Percentiles rank a stretch among this genome's conserved stretches.
These are phyloP conservation scores for Chelonus insularis DNA, from an alignment of 1,140 invertebrate genomes.

Conservation along the genomic window DNA sequence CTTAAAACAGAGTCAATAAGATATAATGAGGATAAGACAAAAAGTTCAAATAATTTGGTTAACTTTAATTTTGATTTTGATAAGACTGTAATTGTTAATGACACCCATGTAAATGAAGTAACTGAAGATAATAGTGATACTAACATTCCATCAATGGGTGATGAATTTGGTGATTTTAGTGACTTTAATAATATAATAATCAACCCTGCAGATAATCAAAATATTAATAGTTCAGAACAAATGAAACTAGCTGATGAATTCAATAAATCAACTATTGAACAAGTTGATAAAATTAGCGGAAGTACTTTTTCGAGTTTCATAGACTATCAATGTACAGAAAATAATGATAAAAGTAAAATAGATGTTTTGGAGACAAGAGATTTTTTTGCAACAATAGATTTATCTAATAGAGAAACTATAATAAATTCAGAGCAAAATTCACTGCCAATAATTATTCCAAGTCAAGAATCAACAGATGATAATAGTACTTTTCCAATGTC, in stretches of 20 bases:
- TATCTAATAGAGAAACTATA: too few species aligned
- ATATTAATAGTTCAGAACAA: background rate
- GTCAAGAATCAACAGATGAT: background rate
- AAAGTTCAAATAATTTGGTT: constrained; percentile 26
- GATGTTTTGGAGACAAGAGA: background rate
- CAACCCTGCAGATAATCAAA: constrained; percentile 1
- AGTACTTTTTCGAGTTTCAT: constrained; percentile 16
- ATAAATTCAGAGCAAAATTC: too few species aligned
- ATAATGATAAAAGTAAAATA: background rate
- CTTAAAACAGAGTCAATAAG: background rate
- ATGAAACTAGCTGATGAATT: constrained; percentile 20
- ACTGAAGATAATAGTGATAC: background rate
- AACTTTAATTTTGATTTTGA: constrained; percentile 32
- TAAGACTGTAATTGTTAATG: background rate
- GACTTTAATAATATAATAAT: background rate
- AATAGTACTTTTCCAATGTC: background rate
- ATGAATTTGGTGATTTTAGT: constrained; percentile 15
- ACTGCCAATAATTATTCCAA: background rate
- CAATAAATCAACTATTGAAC: constrained; percentile 9
- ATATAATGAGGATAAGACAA: background rate
- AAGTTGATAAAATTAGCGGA: constrained; percentile 9
- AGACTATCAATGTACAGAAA: constrained; percentile 10
- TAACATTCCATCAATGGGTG: constrained; percentile 18
- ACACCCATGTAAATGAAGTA: background rate
- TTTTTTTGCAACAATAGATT: background rate